phyloP scores from a whole-genome alignment of 2,797 vertebrate species.

The Lerista edwardsae region DNA sequence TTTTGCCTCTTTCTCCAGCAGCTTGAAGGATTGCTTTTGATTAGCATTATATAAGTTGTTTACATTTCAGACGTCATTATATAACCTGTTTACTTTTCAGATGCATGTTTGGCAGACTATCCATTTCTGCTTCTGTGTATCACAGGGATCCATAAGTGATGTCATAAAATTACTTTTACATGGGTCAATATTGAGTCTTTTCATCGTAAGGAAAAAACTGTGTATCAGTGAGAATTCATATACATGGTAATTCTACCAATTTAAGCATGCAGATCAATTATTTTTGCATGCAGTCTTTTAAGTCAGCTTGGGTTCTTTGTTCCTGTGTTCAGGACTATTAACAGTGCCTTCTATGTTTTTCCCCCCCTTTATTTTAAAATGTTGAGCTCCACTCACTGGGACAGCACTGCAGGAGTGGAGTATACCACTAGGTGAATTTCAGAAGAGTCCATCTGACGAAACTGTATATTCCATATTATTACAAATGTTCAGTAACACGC shows the following conservation, averaged over 20 bases:
- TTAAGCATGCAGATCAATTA: background rate
- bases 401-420: background rate
- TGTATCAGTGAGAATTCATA: background rate
- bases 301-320: background rate
- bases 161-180: background rate
- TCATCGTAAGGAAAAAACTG: no score
- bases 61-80: background rate
- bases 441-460: no score
- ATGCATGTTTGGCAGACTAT: background rate
- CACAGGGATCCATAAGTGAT: background rate
- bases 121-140: background rate
- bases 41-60: background rate
- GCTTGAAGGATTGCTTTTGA: background rate
- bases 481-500: no score
- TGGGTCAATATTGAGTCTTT: background rate
- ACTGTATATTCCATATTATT: no score
- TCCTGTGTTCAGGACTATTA: background rate
- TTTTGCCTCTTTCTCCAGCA: background rate
- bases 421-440: no score
- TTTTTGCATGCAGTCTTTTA: background rate
- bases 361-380: background rate
- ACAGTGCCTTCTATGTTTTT: background rate
- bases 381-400: background rate
- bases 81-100: background rate
- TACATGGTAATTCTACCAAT: background rate